Evolutionary conservation across 2,113 vertebrate species (phyloP), one percentile per base, ranked within the genome.

Genomic region (Beaufortia kweichowensis): DNA sequence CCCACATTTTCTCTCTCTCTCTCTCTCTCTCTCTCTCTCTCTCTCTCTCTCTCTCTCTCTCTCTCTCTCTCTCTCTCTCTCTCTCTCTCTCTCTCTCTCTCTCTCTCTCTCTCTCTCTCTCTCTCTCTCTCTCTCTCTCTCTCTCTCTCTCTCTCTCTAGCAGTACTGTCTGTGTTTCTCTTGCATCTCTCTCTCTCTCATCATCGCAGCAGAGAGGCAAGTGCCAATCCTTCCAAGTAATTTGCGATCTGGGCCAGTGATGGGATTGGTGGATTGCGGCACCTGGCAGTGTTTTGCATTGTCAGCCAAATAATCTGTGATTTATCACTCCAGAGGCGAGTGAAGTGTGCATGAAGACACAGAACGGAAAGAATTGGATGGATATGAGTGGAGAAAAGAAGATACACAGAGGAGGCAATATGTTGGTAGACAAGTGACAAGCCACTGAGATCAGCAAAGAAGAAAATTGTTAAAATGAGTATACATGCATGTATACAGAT

Each of bases 241-340:
- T 84, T 82, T 78, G 77, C 77, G 23, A 72, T 50, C 55, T 41
- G 26, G 78, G 61, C 23, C 39, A 43, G 55, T 80, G 71, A 84
- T 80, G 77, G 79, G 80, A 80, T 76, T 76, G 78, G 75, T 80
- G 78, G 68, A 71, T 82, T 63, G 75, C 60, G 50, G 79, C 62
- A 61, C 57, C 57, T 46, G 70, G 56, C 57, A 10, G 56, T 70
- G 71, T 84, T 84, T 82, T 84, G 83, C 83, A 80, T 84, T 82
- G 83, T 84, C 83, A 80, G 83, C 83, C 73, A 74, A 84, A 81
- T 81, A 84, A 84, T 82, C 78, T 53, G 56, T 76, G 75, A 84
- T 82, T 82, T 82, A 82, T 84, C 81, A 79, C 46, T 56, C 78
- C 14, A 62, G 55, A 75, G 70, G 35, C 43, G 59, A 69, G 57